Evolutionary conservation across 2,113 vertebrate species (phyloP), one percentile per base, ranked within the genome.

Genomic region (Saccopteryx leptura): DNA sequence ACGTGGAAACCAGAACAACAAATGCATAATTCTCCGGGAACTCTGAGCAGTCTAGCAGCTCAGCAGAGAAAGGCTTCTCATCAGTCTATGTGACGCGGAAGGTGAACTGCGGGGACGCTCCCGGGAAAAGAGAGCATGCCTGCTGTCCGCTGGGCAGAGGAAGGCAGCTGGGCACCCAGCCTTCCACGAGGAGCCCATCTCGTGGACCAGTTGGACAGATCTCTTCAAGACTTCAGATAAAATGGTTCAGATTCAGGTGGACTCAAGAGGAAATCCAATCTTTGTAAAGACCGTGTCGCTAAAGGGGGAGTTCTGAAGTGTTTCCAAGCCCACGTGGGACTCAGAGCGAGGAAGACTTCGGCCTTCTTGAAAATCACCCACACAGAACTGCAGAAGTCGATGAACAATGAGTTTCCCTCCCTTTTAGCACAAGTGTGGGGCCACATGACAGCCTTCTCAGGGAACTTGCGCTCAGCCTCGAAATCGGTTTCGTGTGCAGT

Each of bases 21-120:
- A 46, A 4, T 58, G 21, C 2, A 17, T 17, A 14, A 14, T 68
- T 68, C 28, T 54, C 9, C 72, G 80, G 10, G 24, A 17, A 2
- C 7, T 1, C 2, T 21, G 23, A 26, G 8, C 56, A 12, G 13
- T 0, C 12, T 0, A 1, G 14, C 63, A 48, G 26, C 12, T 78
- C 23, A 24, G 13, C 19, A 74, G 17, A 66, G 56, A 13, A 61
- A 58, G 6, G 7, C 19, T 54, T 93, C 23, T 63, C 28, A 33
- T 15, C 13, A 23, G n/a, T 31, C 9, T 31, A 33, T 81, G 4
- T 39, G 18, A 9, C 33, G 14, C 12, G 21, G 60, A 81, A 48
- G 18, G 1, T 28, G 26, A 69, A 65, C 68, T 48, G 14, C 5
- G 78, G 80, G 7, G 56, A 56, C 7, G 13, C 4, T 50, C 50